Base-by-base conservation (phyloP, 2,888 invertebrate species). In the Epirrita christyi region DNA sequence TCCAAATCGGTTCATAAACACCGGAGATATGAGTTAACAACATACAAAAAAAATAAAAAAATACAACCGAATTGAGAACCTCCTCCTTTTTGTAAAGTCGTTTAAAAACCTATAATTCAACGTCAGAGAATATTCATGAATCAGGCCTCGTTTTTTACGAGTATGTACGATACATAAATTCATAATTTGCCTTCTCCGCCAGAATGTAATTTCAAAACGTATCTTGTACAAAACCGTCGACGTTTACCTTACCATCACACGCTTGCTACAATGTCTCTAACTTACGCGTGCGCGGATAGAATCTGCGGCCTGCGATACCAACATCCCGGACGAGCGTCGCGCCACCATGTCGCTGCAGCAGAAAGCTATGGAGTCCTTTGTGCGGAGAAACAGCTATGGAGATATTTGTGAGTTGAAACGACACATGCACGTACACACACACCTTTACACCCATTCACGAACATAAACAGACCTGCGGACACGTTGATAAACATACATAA, bases 331-430 rank as follows among this genome's bases (percentile, higher is more conserved):
- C 72, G 94, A 94, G 81, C 93, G 94, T 89, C 86, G 90, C 53
- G 86, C 92, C 67, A 86, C 91, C 59, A 82, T 86, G 40, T 78
- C 88, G 60, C 83, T 90, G 67, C 92, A 92, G 71, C 88, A 92
- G 77, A 93, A 93, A 73, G 90, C 92, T 55, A 94, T 96, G 68
- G 96, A 96, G 82, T 88, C 90, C 67, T 95, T 95, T 81, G 94
- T 94, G 36, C 83, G 95, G 51, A 86, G 96, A 57, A 96, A 95
- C 88, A 96, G 95, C 86, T 95, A 95, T 70, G 95, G 95, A 15
- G 96, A 96, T 81, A 93, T 95, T 64, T 94, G 95, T 94, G 87
- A 92, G 94, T 66, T 58, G 8, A 27, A 6, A 42, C 21, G n/a
- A 6, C 42, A 27, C 42, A 27, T 14, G 1, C 29, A 38, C 14